Conservation (phyloP, 2,888 invertebrate species). For the Polydrusus cervinus region DNA sequence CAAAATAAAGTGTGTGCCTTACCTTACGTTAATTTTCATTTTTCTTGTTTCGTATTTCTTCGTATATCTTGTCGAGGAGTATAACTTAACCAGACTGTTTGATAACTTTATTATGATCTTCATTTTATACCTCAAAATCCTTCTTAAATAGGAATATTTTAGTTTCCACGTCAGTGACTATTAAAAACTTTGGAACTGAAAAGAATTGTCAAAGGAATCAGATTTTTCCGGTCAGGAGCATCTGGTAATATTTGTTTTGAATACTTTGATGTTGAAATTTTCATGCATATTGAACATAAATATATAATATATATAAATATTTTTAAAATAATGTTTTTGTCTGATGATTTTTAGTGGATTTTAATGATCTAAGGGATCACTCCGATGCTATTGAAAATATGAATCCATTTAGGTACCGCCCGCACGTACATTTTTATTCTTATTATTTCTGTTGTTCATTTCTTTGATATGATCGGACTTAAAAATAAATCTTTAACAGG, state of each 20-base stretch:
- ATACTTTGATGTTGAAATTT: constrained; percentile 12
- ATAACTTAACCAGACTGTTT: constrained; percentile 5
- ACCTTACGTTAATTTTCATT: neutral
- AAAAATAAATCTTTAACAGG: too few species aligned
- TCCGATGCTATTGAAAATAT: neutral
- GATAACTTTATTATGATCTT: neutral
- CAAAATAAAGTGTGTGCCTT: neutral
- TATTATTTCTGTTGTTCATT: neutral
- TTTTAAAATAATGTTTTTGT: constrained; percentile 15
- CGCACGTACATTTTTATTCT: neutral
- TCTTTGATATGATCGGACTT: neutral
- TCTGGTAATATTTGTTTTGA: constrained; percentile 15
- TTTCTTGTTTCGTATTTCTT: neutral
- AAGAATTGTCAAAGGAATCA: constrained; percentile 45
- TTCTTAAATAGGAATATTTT: constrained; percentile 3
- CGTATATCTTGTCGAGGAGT: neutral
- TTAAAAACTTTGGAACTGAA: constrained; percentile 34
- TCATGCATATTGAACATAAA: constrained; percentile 35
- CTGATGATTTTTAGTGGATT: neutral
- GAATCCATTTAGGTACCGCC: neutral
- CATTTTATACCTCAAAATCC: constrained; percentile 24
- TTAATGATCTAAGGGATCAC: neutral
- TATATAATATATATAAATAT: neutral
- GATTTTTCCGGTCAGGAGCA: constrained; percentile 24
- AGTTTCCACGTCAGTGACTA: constrained; percentile 34